These are phyloP conservation scores for Delichon dasypus DNA, from an alignment of 2,797 vertebrate genomes.

Conservation along the genomic window DNA sequence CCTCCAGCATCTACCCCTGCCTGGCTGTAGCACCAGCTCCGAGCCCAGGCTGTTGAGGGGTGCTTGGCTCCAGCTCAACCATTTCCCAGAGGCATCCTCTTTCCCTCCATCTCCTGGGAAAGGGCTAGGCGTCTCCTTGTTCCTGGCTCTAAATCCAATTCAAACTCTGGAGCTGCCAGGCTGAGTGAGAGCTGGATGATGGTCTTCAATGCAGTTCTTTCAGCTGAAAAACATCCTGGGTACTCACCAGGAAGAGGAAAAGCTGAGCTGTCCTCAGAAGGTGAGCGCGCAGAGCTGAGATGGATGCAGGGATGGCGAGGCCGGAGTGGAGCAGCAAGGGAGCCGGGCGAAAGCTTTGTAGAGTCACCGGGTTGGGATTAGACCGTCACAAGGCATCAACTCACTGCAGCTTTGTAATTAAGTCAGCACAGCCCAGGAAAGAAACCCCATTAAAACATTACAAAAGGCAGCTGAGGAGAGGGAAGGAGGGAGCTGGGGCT, in stretches of 20 bases:
- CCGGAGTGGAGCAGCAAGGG: conserved; percentile 19
- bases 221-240: background rate
- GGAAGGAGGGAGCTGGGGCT: background rate
- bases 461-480: conserved; percentile 57
- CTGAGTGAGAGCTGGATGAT: background rate
- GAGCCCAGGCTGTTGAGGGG: background rate
- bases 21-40: background rate
- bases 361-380: conserved; percentile 83
- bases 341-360: conserved; percentile 78
- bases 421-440: conserved; percentile 78
- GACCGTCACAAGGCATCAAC: conserved; percentile 88
- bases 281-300: background rate
- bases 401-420: conserved; percentile 76
- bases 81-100: background rate
- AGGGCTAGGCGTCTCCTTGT: background rate
- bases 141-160: background rate
- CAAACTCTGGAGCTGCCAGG: background rate
- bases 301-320: background rate
- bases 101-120: background rate
- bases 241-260: conserved; percentile 52
- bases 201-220: background rate
- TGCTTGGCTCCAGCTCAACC: background rate
- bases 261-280: background rate
- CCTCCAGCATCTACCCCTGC: background rate
- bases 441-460: conserved; percentile 63